Base-by-base conservation (phyloP, 1,140 invertebrate species). In the Apocrypta bakeri region DNA sequence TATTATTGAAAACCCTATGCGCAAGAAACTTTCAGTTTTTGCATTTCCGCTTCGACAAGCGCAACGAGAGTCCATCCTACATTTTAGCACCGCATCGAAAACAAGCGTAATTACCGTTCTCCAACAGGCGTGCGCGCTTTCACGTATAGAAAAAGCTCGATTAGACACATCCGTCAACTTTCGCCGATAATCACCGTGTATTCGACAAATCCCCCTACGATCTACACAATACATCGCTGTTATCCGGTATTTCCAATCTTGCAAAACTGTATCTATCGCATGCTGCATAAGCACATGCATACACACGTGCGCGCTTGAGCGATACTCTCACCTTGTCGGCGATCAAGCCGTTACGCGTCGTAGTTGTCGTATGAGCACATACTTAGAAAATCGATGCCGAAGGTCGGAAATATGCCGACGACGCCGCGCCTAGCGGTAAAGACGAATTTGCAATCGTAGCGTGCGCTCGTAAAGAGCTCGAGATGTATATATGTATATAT, bases 371-470 rank as follows among this genome's bases (percentile, higher is more conserved):
- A 24, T 3, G 71, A 2, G 12, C 12, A 63, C 11, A 21, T 24
- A 24, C 21, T 4, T 24, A 40, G 69, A 24, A 37, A n/a, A 64
- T 21, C 37, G 48, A 56, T 21, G 76, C 25, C 74, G 74, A 63
- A 76, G 74, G 56, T 76, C 56, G 56, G 27, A 63, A 63, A 48
- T 40, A 29, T 24, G 31, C 27, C 7, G 48, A 61, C 7, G n/a
- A 1, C 17, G 64, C 37, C 27, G 24, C 37, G n/a, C 37, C n/a
- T 78, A 78, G 64, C 64, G 76, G 76, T 78, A 78, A 78, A 78
- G 14, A 12, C 37, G 63, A 68, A 78, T 68, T 78, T 76, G 74
- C 74, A 64, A 64, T 78, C 9, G 74, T 12, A 61, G 31, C 29
- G 31, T 24, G 6, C 74, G 61, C 48, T 27, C 27, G 61, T 66